These are phyloP conservation scores for Sminthurides bifidus DNA, from an alignment of 1,140 invertebrate genomes.

Conservation along the genomic window DNA sequence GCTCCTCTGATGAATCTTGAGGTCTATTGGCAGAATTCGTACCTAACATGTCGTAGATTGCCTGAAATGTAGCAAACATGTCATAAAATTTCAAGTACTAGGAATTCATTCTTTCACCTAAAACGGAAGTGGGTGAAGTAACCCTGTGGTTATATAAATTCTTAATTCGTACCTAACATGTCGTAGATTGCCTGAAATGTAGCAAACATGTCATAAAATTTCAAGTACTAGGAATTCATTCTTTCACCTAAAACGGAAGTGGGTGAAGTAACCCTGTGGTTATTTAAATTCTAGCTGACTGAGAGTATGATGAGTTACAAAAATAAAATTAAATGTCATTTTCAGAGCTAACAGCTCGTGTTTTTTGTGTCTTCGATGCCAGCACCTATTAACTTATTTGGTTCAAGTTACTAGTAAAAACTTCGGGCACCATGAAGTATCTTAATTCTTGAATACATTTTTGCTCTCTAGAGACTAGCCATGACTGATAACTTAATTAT, in stretches of 20 bases:
- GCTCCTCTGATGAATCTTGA: constrained; percentile 83
- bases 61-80: constrained; percentile 51
- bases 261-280: background rate
- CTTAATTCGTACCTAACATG: constrained; percentile 85
- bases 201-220: constrained; percentile 4
- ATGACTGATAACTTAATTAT: too few species aligned
- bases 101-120: too few species aligned
- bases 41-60: constrained; percentile 97
- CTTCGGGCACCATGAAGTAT: too few species aligned
- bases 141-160: constrained; percentile 9
- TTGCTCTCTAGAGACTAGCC: too few species aligned
- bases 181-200: constrained; percentile 90
- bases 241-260: too few species aligned
- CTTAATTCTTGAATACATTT: too few species aligned
- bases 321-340: too few species aligned
- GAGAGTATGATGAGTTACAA: too few species aligned
- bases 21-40: constrained; percentile 85
- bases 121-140: constrained; percentile 3
- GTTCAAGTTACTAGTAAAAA: too few species aligned
- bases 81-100: background rate
- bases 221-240: background rate
- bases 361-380: too few species aligned
- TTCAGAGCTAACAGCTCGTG: too few species aligned
- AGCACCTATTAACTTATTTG: too few species aligned
- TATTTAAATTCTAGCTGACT: constrained; percentile 9